These are phyloP conservation scores for Aphelocoma californica DNA, from an alignment of 2,797 vertebrate species.

Conservation along the genomic window DNA sequence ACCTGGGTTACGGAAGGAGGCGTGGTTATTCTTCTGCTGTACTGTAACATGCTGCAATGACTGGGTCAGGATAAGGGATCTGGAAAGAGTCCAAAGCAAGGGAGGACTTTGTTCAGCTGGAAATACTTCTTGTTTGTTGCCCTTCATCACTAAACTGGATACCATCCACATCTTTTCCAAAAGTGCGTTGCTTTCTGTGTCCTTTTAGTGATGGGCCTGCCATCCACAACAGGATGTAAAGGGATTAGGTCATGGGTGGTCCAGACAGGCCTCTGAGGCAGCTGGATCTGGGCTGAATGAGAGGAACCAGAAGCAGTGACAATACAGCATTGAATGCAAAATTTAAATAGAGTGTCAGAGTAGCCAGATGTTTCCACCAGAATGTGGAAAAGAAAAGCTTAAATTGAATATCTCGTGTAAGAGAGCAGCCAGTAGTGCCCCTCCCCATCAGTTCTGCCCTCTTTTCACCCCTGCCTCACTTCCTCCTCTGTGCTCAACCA, in stretches of 20 bases:
- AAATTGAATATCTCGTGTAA: neutral
- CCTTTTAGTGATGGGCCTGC: neutral
- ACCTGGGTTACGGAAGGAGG: neutral
- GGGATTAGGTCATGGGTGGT: neutral
- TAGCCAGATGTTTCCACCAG: neutral
- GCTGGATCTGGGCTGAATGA: neutral
- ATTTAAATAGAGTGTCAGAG: neutral
- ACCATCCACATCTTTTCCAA: neutral
- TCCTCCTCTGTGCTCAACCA: neutral
- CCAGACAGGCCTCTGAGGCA: neutral
- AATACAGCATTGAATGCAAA: neutral
- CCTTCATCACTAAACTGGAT: neutral
- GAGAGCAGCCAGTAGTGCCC: neutral
- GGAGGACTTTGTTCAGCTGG: neutral
- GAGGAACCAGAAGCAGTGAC: neutral
- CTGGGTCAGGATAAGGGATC: neutral
- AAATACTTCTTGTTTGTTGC: neutral
- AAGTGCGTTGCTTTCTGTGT: fast-evolving
- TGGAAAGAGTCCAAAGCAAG: neutral
- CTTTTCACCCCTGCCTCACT: neutral
- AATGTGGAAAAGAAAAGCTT: neutral
- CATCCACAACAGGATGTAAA: neutral
- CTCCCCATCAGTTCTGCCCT: neutral
- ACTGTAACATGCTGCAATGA: fast-evolving
- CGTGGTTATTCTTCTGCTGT: neutral